Evolutionary conservation across 2,797 vertebrate species (phyloP).

Genomic region (Pangasius djambal): DNA sequence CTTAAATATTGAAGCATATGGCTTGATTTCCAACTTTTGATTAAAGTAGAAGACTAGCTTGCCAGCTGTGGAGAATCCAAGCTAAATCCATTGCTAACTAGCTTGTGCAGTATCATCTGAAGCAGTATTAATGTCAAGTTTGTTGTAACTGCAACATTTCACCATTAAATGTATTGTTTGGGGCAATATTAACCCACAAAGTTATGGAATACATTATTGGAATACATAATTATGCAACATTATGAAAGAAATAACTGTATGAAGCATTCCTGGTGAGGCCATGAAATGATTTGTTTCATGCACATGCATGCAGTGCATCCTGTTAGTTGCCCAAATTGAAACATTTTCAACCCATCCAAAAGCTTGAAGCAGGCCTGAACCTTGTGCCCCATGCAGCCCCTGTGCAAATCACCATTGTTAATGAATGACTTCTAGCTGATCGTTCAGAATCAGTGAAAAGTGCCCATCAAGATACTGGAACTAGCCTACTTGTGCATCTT

Average conservation of each 20-base stretch:
- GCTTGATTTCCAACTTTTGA: not conserved
- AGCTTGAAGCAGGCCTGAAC: not conserved
- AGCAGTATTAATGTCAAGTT: not conserved
- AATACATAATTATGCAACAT: not conserved
- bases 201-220: not conserved
- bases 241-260: not conserved
- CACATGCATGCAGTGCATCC: not conserved
- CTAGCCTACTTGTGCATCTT: not conserved
- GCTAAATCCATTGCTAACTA: not conserved
- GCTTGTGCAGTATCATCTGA: not conserved
- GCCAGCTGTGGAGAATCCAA: not conserved
- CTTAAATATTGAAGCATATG: not conserved
- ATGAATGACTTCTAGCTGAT: slow-evolving; percentile 1
- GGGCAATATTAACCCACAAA: not conserved
- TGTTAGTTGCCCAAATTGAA: not conserved
- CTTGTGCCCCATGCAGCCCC: not conserved
- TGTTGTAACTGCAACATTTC: not conserved
- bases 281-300: not conserved
- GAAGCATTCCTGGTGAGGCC: not conserved
- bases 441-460: not conserved
- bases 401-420: not conserved
- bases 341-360: not conserved
- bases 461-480: not conserved
- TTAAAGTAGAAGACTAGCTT: not conserved
- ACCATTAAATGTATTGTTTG: not conserved